These are phyloP conservation scores for Laupala kohalensis DNA, from an alignment of 1,140 invertebrate species.

Conservation along the genomic window DNA sequence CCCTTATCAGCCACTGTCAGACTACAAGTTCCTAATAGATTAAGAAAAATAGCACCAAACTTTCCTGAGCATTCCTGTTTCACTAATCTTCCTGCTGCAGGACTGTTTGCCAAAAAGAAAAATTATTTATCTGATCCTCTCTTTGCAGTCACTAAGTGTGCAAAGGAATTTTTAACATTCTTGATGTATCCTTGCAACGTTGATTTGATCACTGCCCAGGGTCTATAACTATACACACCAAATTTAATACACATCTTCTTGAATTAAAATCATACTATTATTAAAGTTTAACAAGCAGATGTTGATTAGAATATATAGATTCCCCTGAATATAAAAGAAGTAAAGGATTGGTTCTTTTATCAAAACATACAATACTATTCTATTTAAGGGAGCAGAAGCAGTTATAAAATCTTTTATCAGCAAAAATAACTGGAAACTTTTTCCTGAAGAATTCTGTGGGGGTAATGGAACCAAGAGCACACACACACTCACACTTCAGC, in stretches of 20 bases:
- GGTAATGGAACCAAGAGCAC: neutral
- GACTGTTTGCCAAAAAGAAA: neutral
- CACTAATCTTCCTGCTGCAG: neutral
- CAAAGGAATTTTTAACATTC: too few species aligned
- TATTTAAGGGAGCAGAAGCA: slow-evolving; percentile 1
- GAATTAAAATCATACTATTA: neutral
- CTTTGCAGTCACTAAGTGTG: too few species aligned
- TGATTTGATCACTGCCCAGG: neutral
- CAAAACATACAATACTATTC: slow-evolving; percentile 2
- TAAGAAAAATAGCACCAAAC: slow-evolving; percentile 9
- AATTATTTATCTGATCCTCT: neutral
- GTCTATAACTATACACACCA: neutral
- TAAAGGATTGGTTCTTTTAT: slow-evolving; percentile 5
- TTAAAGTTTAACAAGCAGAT: slow-evolving; percentile 4
- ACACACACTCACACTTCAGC: slow-evolving; percentile 3
- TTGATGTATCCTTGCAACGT: neutral
- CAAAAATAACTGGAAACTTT: slow-evolving; percentile 7
- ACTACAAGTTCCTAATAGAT: slow-evolving; percentile 4
- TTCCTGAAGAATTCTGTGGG: neutral
- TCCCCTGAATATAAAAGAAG: slow-evolving; percentile 1
- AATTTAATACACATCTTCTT: neutral
- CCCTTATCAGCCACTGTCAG: neutral
- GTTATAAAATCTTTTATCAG: slow-evolving; percentile 9
- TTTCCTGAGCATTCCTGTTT: neutral
- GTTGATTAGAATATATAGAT: slow-evolving; percentile 6